phyloP scores from a whole-genome alignment of 2,888 invertebrate genomes.

The Synanthedon andrenaeformis region DNA sequence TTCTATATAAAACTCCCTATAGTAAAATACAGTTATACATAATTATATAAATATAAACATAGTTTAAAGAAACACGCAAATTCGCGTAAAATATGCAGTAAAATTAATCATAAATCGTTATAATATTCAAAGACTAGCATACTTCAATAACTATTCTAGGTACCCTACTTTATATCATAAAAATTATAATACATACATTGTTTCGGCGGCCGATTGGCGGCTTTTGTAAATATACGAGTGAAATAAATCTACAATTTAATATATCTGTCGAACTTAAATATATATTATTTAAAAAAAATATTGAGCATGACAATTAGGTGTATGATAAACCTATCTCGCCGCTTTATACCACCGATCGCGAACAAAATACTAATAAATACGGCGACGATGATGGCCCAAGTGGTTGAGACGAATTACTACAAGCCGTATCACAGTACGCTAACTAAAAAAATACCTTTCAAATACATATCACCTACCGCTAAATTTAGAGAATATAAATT shows the following conservation, averaged over 20 bases:
- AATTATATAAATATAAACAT: not conserved
- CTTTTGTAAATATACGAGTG: not conserved
- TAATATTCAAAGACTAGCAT: conserved; percentile 12
- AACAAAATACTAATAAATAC: not conserved
- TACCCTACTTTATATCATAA: not conserved
- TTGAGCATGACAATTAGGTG: not conserved
- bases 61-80: not conserved
- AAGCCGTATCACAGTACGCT: conserved; percentile 2
- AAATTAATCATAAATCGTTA: not conserved
- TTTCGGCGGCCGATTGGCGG: not conserved
- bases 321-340: not conserved
- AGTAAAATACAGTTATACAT: not conserved
- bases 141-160: conserved; percentile 12
- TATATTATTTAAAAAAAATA: not conserved
- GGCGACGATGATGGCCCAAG: not conserved
- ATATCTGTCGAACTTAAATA: not conserved
- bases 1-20: not conserved
- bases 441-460: not conserved
- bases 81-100: not conserved
- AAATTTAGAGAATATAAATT: not conserved
- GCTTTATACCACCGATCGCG: too few relatives aligned
- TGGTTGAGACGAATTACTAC: not conserved
- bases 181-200: not conserved
- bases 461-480: too few relatives aligned
- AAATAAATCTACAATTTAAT: not conserved